Conservation (phyloP, 1,140 invertebrate species). For the Lepidurus arcticus region DNA sequence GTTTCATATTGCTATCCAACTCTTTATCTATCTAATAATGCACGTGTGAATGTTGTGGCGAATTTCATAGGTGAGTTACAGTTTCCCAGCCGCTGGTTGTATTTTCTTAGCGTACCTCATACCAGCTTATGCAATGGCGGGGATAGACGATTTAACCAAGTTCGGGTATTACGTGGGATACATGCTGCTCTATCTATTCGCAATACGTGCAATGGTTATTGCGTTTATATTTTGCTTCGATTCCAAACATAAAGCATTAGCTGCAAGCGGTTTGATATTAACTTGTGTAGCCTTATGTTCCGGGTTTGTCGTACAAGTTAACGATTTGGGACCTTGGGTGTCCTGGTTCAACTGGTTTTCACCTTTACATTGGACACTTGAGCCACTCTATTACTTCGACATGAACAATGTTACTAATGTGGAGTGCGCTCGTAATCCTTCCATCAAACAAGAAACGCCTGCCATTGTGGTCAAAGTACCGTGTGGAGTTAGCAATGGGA, state of each 20-base stretch:
- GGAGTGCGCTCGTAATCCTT: conserved; percentile 34
- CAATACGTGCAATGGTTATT: conserved; percentile 63
- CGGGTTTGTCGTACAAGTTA: conserved; percentile 64
- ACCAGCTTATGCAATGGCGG: conserved; percentile 83
- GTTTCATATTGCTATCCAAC: background rate
- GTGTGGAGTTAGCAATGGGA: conserved; percentile 39
- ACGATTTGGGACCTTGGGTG: conserved; percentile 61
- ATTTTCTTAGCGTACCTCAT: conserved; percentile 43
- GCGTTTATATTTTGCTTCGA: conserved; percentile 59
- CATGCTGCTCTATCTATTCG: conserved; percentile 69
- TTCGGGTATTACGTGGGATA: conserved; percentile 51
- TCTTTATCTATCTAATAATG: background rate
- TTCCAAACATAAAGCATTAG: conserved; percentile 50
- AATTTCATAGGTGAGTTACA: background rate
- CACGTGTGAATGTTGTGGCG: background rate
- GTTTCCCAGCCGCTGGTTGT: conserved; percentile 25
- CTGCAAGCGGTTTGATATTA: conserved; percentile 57
- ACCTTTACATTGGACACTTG: conserved; percentile 67
- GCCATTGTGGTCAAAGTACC: conserved; percentile 40
- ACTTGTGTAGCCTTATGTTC: conserved; percentile 58
- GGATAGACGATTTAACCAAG: conserved; percentile 41
- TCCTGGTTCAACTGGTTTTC: conserved; percentile 63
- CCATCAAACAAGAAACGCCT: conserved; percentile 27
- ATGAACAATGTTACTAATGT: conserved; percentile 35
- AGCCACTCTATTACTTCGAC: conserved; percentile 49